Percentiles rank a stretch among this genome's conserved stretches.
These are phyloP conservation scores for Crocallis elinguaria DNA, from an alignment of 2,888 invertebrate genomes.

Conservation along the genomic window DNA sequence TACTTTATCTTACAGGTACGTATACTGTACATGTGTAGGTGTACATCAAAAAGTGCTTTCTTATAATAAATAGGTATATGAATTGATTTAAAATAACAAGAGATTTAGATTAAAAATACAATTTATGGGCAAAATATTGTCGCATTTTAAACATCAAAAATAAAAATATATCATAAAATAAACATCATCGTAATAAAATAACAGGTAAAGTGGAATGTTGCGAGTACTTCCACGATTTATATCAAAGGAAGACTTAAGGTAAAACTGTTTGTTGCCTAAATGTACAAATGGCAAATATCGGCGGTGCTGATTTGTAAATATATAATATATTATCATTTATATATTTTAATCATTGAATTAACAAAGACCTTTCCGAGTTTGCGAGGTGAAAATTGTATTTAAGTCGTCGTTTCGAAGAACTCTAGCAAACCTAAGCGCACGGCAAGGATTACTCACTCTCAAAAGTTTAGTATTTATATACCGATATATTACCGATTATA, in stretches of 20 bases:
- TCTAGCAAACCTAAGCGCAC: too few relatives aligned
- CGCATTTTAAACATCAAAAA: conserved; percentile 18
- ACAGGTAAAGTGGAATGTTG: conserved; percentile 41
- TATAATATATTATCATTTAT: not conserved
- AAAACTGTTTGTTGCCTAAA: conserved; percentile 12
- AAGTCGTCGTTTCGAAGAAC: too few relatives aligned
- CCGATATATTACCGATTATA: too few relatives aligned
- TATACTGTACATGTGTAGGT: conserved; percentile 21
- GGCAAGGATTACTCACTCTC: too few relatives aligned
- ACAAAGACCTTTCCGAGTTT: too few relatives aligned
- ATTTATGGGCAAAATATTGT: conserved; percentile 17
- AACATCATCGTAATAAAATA: conserved; percentile 30
- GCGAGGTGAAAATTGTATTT: too few relatives aligned
- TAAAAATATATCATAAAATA: conserved; percentile 34
- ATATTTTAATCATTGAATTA: too few relatives aligned
- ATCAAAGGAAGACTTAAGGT: conserved; percentile 24
- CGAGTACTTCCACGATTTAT: conserved; percentile 23
- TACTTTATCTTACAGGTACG: conserved; percentile 34
- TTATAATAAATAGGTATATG: conserved; percentile 31
- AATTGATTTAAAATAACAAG: conserved; percentile 19
- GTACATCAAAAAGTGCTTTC: conserved; percentile 34
- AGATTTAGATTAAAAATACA: conserved; percentile 22
- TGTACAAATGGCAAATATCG: conserved; percentile 32
- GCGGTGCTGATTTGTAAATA: not conserved
- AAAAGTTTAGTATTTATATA: too few relatives aligned